phyloP scores from a whole-genome alignment of 2,797 vertebrate species.

The Cygnus olor region DNA sequence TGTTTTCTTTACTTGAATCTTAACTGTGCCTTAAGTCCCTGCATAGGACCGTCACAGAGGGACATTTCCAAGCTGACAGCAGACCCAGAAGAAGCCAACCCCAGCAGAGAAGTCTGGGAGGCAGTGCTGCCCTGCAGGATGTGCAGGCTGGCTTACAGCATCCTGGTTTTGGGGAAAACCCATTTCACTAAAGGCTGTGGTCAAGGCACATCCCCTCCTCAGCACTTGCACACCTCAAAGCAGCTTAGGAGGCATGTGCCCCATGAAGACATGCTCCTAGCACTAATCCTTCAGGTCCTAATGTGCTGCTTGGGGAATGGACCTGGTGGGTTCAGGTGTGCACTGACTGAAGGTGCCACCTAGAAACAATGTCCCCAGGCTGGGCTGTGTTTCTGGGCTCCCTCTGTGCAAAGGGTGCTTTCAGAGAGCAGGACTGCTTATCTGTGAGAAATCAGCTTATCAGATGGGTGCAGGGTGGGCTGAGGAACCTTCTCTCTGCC shows the following conservation, averaged over 20 bases:
- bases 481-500: background rate
- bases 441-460: background rate
- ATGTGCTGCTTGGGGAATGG: fast-evolving
- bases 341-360: background rate
- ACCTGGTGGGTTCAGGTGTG: background rate
- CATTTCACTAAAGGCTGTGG: background rate
- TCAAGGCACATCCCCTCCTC: fast-evolving
- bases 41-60: background rate
- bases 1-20: background rate
- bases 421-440: background rate
- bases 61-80: background rate
- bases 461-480: fast-evolving
- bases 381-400: background rate
- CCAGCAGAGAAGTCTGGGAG: background rate
- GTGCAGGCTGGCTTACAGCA: background rate
- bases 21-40: background rate
- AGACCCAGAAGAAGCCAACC: background rate
- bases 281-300: background rate
- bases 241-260: background rate
- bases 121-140: fast-evolving
- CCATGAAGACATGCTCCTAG: background rate
- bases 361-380: background rate
- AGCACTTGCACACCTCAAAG: fast-evolving
- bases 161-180: background rate
- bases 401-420: background rate